phyloP scores from a whole-genome alignment of 2,888 invertebrate species.

The Carcina quercana region DNA sequence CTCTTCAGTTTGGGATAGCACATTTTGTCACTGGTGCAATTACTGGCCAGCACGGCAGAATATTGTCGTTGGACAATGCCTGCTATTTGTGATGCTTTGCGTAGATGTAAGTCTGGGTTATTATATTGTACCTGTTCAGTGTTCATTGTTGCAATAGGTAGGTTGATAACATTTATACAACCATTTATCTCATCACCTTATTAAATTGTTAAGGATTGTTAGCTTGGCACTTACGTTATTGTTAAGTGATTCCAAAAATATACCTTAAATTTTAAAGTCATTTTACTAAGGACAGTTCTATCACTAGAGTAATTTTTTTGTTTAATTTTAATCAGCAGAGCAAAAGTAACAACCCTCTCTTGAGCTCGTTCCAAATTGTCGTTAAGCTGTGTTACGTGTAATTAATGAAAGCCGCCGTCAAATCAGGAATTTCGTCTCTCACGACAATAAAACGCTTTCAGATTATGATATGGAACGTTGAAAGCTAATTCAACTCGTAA shows the following conservation, averaged over 20 bases:
- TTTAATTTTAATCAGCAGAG: no score
- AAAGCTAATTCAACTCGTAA: conserved; percentile 61
- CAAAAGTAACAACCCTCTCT: conserved; percentile 34
- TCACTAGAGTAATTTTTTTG: no score
- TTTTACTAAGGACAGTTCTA: no score
- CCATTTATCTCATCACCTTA: no score
- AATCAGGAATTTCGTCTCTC: conserved; percentile 23
- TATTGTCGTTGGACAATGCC: conserved; percentile 35
- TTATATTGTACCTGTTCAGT: no score
- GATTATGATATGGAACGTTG: conserved; percentile 64
- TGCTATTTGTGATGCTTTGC: conserved; percentile 41
- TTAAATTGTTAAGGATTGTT: no score
- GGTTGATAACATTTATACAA: no score
- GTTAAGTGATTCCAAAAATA: no score
- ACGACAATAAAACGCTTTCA: conserved; percentile 57
- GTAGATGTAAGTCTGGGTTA: no score
- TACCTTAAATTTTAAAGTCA: no score
- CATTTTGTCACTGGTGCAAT: conserved; percentile 59
- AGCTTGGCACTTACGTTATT: no score
- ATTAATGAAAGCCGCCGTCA: conserved; percentile 43
- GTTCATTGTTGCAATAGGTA: no score
- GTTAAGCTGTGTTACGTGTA: conserved; percentile 48
- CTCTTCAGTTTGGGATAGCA: conserved; percentile 52
- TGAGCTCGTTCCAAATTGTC: conserved; percentile 37
- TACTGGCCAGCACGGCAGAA: conserved; percentile 34